Evolutionary conservation across 2,797 vertebrate genomes (phyloP), one percentile per base, ranked within the genome.

Genomic region (Lutjanus argentimaculatus): DNA sequence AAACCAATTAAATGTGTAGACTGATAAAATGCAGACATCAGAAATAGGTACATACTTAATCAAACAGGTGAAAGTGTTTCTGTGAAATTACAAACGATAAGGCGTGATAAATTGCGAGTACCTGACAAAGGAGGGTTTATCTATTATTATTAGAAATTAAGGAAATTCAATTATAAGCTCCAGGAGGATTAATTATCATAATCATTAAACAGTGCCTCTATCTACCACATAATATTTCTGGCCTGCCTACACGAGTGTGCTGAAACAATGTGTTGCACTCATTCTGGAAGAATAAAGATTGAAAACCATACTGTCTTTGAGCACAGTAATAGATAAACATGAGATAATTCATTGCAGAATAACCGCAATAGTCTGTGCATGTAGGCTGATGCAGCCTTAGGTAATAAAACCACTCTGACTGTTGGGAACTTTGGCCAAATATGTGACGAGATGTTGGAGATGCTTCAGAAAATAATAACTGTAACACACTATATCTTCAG

Each of bases 51-150:
- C 19, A 66, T 49, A 65, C 57, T 56, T 48, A 25, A 64, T 59
- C 46, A 72, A 55, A 69, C 25, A 36, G 45, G 40, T 75, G 8
- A 64, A 81, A 43, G 36, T n/a, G 66, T 25, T 76, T 64, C 36
- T 17, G 25, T 65, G n/a, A 68, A 63, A 78, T 67, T 40, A 25
- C 30, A 66, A 66, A 73, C 45, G 49, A 77, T 67, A 64, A 74
- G 42, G 17, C 43, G 40, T 68, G 22, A 82, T 73, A 12, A 75
- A 59, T 21, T 36, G 15, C 46, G 15, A 16, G 21, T 7, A 73
- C 42, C n/a, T 62, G 55, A 30, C 8, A 84, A 69, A 79, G 22
- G 9, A 77, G 9, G 43, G 16, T 55, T 77, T 77, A 88, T 76
- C 62, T 80, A 12, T 49, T 67, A 58, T 58, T 46, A 42, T 72